Base-by-base conservation (phyloP, 2,797 vertebrate genomes). In the Scyliorhinus canicula region DNA sequence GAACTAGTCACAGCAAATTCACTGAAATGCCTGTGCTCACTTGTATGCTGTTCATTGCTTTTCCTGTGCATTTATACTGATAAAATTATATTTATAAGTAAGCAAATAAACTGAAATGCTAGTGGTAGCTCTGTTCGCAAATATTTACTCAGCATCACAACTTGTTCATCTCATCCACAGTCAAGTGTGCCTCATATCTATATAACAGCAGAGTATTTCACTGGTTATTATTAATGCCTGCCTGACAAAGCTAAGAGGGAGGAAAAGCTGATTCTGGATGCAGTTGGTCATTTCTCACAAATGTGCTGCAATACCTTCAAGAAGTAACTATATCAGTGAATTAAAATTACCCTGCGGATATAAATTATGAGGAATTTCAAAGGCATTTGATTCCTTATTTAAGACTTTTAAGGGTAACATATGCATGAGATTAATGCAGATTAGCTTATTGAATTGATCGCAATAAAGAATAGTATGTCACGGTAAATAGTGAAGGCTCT, bases 81-180 rank as follows among this genome's bases (percentile, higher is more conserved):
- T 65, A 91, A 91, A 82, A 26, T 91, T 91, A 65, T 57, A 91
- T 91, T 91, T 91, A 57, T 91, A n/a, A 60, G 40, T 40, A 91
- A 44, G 57, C 40, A 91, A 91, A 65, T 7, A n/a, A n/a, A 9
- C n/a, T 91, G 11, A 63, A 91, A 65, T 91, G 86, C 86, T 40
- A 35, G 55, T 90, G 21, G 40, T 21, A 91, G 60, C 60, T 26
- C n/a, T 40, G n/a, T 91, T 88, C 57, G 24, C 57, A 65, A 63
- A 26, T 44, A 26, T 65, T 63, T 91, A 35, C 55, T 40, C 35
- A n/a, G 55, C 35, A 60, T 90, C 6, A 8, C 55, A 91, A 60
- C 60, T 65, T 63, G 40, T 91, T 65, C 60, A 63, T 65, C 88
- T 65, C 60, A 40, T 19, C 40, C 21, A 44, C 21, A 65, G 60